Percentiles rank a stretch among this genome's conserved stretches.
phyloP scores from a whole-genome alignment of 2,888 invertebrate genomes.

The Rhopalosiphum nymphaeae region DNA sequence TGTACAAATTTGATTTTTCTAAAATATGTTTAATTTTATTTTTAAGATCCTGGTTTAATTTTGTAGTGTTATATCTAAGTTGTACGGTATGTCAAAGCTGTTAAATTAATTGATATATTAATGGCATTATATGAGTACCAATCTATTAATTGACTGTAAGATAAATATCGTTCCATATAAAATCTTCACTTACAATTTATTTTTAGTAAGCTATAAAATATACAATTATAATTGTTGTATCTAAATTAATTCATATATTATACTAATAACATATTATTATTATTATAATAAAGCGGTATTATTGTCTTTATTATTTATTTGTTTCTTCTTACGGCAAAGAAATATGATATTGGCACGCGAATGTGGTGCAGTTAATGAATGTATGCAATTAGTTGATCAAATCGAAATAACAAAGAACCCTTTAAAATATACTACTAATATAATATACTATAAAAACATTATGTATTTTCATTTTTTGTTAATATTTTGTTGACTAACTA shows the following conservation, averaged over 20 bases:
- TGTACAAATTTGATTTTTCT: neutral
- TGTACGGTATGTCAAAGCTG: neutral
- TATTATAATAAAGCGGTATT: neutral
- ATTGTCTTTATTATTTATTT: neutral
- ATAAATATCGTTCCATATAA: neutral
- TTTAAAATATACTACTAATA: neutral
- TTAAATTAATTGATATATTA: too few species aligned
- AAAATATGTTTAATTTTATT: neutral
- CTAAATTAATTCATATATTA: neutral
- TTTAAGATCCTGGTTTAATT: too few species aligned
- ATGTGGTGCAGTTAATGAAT: neutral
- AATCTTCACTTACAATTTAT: neutral
- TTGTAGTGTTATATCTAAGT: neutral
- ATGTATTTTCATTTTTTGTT: neutral
- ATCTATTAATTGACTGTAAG: neutral
- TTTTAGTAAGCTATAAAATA: neutral
- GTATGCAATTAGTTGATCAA: neutral
- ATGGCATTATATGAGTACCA: too few species aligned
- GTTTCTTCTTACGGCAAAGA: neutral
- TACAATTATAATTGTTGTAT: neutral
- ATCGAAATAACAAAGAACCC: neutral
- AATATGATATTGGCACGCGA: neutral
- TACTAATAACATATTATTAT: too few species aligned
- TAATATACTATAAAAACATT: neutral
- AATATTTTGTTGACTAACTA: neutral